phyloP scores from a whole-genome alignment of 2,113 vertebrate species.

The Thunnus maccoyii region DNA sequence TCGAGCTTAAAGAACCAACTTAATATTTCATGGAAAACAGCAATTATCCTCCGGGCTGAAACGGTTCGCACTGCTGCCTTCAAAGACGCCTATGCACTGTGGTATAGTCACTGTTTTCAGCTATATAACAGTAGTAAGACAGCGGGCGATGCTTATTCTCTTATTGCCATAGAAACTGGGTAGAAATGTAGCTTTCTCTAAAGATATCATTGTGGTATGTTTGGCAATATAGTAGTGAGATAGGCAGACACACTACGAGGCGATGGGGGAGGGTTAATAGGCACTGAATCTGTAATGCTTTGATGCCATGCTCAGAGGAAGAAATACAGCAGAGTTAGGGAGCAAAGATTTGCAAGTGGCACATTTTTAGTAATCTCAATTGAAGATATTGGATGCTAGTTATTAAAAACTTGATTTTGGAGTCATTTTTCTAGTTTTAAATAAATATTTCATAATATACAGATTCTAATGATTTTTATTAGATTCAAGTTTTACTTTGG shows the following conservation, averaged over 20 bases:
- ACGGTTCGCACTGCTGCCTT: conserved; percentile 17
- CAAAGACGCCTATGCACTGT: conserved; percentile 15
- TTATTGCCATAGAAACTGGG: conserved; percentile 71
- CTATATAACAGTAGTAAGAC: conserved; percentile 2
- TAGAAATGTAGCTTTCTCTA: conserved; percentile 33
- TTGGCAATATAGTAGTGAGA: conserved; percentile 45
- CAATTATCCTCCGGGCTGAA: conserved; percentile 40
- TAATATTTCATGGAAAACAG: conserved; percentile 54
- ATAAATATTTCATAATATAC: too few relatives aligned
- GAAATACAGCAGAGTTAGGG: background rate
- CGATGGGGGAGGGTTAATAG: conserved; percentile 44
- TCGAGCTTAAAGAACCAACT: conserved; percentile 24
- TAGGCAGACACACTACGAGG: conserved; percentile 15
- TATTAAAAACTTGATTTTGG: too few relatives aligned
- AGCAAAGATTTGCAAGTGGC: background rate
- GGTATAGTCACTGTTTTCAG: background rate
- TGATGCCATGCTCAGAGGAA: conserved; percentile 40
- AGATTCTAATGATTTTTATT: too few relatives aligned
- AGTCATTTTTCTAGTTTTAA: too few relatives aligned
- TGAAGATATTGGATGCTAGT: background rate
- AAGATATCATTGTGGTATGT: conserved; percentile 49
- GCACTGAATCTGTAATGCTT: conserved; percentile 28
- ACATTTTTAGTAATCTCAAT: background rate
- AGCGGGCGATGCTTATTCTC: background rate
- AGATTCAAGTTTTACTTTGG: background rate